Evolutionary conservation across 2,797 vertebrate genomes (phyloP).

Genomic region (Muraenolepis orangiensis): DNA sequence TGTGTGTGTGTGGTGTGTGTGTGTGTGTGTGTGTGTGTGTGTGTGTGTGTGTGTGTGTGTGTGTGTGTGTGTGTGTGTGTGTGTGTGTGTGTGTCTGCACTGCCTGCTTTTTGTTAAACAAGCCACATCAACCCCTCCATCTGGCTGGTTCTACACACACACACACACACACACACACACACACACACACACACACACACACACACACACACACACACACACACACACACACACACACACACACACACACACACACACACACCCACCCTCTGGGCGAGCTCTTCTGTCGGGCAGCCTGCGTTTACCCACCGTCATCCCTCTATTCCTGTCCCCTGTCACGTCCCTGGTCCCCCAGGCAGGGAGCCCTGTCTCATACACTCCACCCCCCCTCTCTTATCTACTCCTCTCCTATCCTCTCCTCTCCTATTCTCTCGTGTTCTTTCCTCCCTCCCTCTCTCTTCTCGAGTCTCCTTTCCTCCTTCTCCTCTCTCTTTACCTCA

Average conservation of each 20-base stretch:
- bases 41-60: too few species aligned
- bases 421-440: neutral
- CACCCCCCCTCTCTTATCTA: slow-evolving; percentile 22
- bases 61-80: too few species aligned
- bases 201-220: neutral
- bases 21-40: too few species aligned
- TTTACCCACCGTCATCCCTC: slow-evolving; percentile 22
- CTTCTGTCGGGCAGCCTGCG: slow-evolving; percentile 47
- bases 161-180: neutral
- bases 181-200: neutral
- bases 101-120: neutral
- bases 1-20: too few species aligned
- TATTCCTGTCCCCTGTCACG: slow-evolving; percentile 21
- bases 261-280: neutral
- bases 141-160: slow-evolving; percentile 11
- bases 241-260: neutral
- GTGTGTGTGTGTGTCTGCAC: neutral
- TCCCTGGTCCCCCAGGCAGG: slow-evolving; percentile 34
- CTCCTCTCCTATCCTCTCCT: slow-evolving; percentile 6
- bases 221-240: neutral
- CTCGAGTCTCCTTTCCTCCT: neutral
- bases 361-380: slow-evolving; percentile 48
- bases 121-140: slow-evolving; percentile 8
- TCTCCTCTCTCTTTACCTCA: slow-evolving; percentile 41
- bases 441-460: neutral